Evolutionary conservation across 2,888 invertebrate genomes (phyloP).

Genomic region (Phrixothrix hirtus): DNA sequence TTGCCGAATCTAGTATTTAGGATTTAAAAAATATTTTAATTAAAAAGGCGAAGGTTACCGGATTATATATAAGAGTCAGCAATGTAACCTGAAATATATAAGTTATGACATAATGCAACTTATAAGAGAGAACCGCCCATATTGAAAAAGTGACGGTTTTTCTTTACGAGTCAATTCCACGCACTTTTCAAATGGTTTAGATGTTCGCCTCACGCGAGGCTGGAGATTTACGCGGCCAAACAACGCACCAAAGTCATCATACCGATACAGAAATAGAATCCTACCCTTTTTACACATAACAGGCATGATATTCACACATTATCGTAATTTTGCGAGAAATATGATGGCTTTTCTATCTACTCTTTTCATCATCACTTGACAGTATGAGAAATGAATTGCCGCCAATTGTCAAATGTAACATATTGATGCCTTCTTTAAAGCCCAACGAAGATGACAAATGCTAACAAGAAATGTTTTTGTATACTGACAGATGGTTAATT

Average conservation of each 20-base stretch:
- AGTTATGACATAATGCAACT: constrained; percentile 31
- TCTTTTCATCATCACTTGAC: constrained; percentile 23
- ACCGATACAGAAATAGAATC: constrained; percentile 29
- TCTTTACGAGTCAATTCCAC: constrained; percentile 51
- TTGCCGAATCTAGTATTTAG: too few species aligned
- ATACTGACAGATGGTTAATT: too few species aligned
- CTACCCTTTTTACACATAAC: constrained; percentile 30
- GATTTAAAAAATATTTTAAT: too few species aligned
- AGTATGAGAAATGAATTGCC: constrained; percentile 13
- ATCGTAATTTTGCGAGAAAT: constrained; percentile 30
- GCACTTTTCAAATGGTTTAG: constrained; percentile 48
- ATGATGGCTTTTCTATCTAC: constrained; percentile 22
- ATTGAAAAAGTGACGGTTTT: constrained; percentile 45
- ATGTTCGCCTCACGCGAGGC: constrained; percentile 46
- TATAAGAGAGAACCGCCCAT: constrained; percentile 37
- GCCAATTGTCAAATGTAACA: not conserved
- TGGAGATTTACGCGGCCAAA: constrained; percentile 45
- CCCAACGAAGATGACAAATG: not conserved
- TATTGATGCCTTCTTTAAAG: not conserved
- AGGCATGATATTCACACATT: constrained; percentile 32
- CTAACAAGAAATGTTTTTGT: too few species aligned
- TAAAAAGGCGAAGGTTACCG: too few species aligned
- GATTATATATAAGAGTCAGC: too few species aligned
- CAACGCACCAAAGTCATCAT: constrained; percentile 43
- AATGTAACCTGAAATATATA: too few species aligned